These are phyloP conservation scores for Lophura nycthemera DNA, from an alignment of 2,113 vertebrate genomes.

Conservation along the genomic window DNA sequence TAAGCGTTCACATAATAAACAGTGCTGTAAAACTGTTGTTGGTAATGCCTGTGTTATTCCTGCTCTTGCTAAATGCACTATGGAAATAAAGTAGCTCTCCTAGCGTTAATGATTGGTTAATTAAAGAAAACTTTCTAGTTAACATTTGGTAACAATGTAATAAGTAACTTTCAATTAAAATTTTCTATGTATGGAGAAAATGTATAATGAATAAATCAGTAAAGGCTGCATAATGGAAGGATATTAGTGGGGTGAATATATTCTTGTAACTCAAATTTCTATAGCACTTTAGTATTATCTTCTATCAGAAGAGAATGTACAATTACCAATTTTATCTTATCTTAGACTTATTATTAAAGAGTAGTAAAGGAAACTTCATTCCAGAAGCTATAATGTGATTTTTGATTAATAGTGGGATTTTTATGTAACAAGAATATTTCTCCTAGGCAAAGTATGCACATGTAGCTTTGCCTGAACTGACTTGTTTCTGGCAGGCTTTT, in stretches of 20 bases:
- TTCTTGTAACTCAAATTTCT: constrained; percentile 83
- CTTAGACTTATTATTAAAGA: constrained; percentile 81
- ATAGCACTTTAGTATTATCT: constrained; percentile 82
- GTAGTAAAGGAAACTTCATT: constrained; percentile 85
- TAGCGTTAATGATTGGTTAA: constrained; percentile 63
- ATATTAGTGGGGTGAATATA: constrained; percentile 84
- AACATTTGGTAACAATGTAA: constrained; percentile 77
- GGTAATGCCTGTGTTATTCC: constrained; percentile 33
- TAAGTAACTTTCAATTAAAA: constrained; percentile 85
- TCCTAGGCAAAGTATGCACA: constrained; percentile 72
- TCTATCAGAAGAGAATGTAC: constrained; percentile 82
- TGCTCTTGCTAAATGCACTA: constrained; percentile 43
- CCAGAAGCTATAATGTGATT: constrained; percentile 85
- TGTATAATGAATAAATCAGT: constrained; percentile 80
- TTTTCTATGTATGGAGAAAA: constrained; percentile 79
- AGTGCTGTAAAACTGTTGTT: constrained; percentile 20
- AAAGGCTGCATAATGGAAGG: constrained; percentile 81
- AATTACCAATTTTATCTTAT: constrained; percentile 89
- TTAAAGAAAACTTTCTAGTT: constrained; percentile 77
- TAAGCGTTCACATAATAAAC: constrained; percentile 28
- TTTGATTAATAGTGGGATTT: constrained; percentile 85
- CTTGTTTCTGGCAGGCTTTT: constrained; percentile 73
- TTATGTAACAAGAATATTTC: constrained; percentile 89
- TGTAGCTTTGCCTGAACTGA: constrained; percentile 75
- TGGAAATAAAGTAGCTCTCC: constrained; percentile 60